Percentiles rank a stretch among this genome's conserved stretches.
Evolutionary conservation across 92 coral and sea anemone genomes (phyloP).

Genomic region (Micromussa lordhowensis): DNA sequence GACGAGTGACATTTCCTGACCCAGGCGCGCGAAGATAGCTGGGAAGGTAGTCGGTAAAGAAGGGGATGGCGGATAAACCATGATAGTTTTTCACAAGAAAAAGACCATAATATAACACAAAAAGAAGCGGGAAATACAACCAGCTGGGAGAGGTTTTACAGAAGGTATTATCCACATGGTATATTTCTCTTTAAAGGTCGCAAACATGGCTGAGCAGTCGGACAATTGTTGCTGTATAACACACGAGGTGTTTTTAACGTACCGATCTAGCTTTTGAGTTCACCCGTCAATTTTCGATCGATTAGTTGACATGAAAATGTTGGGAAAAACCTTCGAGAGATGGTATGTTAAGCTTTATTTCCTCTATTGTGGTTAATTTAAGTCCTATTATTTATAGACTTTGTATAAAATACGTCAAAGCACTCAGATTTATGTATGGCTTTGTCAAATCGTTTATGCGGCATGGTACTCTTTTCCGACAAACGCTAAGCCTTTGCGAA

Average conservation of each 20-base stretch:
- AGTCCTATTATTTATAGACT: background rate
- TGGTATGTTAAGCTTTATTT: background rate
- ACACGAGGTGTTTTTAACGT: background rate
- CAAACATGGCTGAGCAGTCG: conserved; percentile 2
- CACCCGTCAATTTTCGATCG: background rate
- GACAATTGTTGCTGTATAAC: background rate
- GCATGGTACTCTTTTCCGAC: too few relatives aligned
- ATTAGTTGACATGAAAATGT: conserved; percentile 11
- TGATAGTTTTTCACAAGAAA: conserved; percentile 73
- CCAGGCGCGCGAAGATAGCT: conserved; percentile 26
- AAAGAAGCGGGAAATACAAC: conserved; percentile 94
- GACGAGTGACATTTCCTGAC: background rate
- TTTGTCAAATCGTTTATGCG: background rate
- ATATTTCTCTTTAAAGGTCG: background rate
- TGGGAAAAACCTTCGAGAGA: background rate
- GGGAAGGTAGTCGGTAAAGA: conserved; percentile 44
- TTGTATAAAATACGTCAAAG: background rate
- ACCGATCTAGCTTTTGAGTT: background rate
- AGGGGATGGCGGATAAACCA: conserved; percentile 94
- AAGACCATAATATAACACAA: conserved; percentile 89
- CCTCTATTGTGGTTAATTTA: too few relatives aligned
- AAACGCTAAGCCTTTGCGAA: too few relatives aligned
- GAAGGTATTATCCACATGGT: conserved; percentile 36
- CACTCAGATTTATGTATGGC: background rate
- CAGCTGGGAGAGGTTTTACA: conserved; percentile 69